phyloP scores from a whole-genome alignment of 2,113 vertebrate genomes.

The Eleginops maclovinus region DNA sequence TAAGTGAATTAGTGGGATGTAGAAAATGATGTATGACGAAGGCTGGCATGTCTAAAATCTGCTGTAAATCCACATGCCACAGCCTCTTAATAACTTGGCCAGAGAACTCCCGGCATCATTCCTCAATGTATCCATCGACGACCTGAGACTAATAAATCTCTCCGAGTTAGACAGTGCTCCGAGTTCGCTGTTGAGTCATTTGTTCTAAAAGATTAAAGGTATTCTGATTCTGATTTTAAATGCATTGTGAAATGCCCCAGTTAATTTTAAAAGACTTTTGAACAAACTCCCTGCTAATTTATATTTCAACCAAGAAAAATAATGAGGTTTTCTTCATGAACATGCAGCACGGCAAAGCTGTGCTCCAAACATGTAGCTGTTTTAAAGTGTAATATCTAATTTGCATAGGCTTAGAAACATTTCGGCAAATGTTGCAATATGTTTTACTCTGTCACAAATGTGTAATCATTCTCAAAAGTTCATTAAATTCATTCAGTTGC shows the following conservation, averaged over 20 bases:
- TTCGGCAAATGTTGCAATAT: constrained; percentile 4
- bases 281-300: not conserved
- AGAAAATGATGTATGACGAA: constrained; percentile 72
- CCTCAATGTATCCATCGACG: constrained; percentile 52
- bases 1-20: constrained; percentile 78
- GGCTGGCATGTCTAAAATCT: constrained; percentile 66
- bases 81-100: constrained; percentile 70
- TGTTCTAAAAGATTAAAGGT: constrained; percentile 34
- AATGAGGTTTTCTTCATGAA: not conserved
- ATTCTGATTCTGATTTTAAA: constrained; percentile 34
- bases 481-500: constrained; percentile 11
- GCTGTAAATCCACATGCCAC: constrained; percentile 75
- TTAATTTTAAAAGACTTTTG: constrained; percentile 18
- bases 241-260: constrained; percentile 13
- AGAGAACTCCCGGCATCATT: constrained; percentile 60
- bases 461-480: not conserved
- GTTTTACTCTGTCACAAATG: not conserved
- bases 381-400: constrained; percentile 4
- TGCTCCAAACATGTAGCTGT: not conserved
- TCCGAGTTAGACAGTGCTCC: constrained; percentile 20
- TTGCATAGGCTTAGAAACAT: not conserved
- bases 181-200: constrained; percentile 46
- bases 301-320: not conserved
- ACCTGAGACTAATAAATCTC: constrained; percentile 56
- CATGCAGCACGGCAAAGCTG: constrained; percentile 1